Base-by-base conservation (phyloP, 2,113 vertebrate species). In the Eptesicus fuscus region DNA sequence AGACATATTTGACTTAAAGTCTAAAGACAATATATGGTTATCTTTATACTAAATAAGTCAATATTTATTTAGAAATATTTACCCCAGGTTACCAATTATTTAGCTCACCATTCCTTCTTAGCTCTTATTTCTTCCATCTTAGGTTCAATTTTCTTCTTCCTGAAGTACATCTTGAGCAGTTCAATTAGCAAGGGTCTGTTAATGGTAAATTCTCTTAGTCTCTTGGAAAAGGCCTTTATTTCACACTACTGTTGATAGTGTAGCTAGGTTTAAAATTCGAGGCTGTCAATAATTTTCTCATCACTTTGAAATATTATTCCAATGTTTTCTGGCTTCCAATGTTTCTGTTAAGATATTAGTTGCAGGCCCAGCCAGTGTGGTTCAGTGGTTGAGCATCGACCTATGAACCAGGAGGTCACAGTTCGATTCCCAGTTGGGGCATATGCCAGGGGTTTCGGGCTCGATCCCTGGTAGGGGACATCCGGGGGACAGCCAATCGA, bases 111-210 rank as follows among this genome's bases (percentile, higher is more conserved):
- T 86, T 95, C 88, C 93, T 95, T 96, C 93, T 96, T 83, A 95
- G 84, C 90, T 91, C 61, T 95, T 95, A 94, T 78, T 96, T 95
- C 94, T 96, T 95, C 90, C 94, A 92, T 86, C 79, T 97, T 95
- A 96, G 95, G 90, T 89, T 96, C 95, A 96, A 93, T 91, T 92
- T 96, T 91, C 93, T 92, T 95, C 96, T 93, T 97, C 93, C 94
- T 96, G 88, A 96, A 59, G 94, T 93, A 89, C 70, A 96, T 96
- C 88, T 93, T 96, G 94, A 96, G 96, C 76, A 96, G 88, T 90
- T 93, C 94, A 95, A 90, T 96, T 95, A 97, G 79, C 94, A 95
- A 95, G 82, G 80, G 63, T 95, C 93, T 96, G 84, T 96, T 92
- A 96, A 96, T 91, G 74, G 93, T 95, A 95, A 93, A 91, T 96